These are phyloP conservation scores for Melanotaenia maccullochi DNA, from an alignment of 2,797 vertebrate genomes.

Conservation along the genomic window DNA sequence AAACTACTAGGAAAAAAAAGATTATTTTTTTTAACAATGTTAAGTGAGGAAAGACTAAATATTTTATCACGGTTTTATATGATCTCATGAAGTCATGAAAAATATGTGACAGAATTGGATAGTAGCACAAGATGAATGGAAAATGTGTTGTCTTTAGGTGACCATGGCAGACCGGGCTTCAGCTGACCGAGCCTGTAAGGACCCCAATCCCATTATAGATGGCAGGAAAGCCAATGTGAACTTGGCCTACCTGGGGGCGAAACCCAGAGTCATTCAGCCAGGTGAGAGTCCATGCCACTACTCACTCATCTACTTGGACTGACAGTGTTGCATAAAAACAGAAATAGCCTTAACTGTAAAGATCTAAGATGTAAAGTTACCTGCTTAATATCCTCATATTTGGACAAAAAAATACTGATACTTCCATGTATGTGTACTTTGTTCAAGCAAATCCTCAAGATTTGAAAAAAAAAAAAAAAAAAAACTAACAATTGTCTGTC, in stretches of 20 bases:
- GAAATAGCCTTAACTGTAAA: constrained; percentile 18
- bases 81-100: background rate
- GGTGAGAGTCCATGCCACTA: constrained; percentile 81
- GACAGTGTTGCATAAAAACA: constrained; percentile 17
- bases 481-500: constrained; percentile 22
- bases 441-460: background rate
- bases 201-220: constrained; percentile 98
- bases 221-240: constrained; percentile 98
- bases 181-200: constrained; percentile 95
- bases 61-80: background rate
- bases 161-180: constrained; percentile 96
- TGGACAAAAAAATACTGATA: background rate
- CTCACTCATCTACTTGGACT: background rate
- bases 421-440: too few relatives aligned
- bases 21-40: background rate
- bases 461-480: background rate
- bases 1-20: background rate
- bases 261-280: constrained; percentile 97
- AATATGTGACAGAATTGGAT: background rate
- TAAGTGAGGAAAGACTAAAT: background rate
- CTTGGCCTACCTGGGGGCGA: constrained; percentile 96
- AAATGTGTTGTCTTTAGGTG: constrained; percentile 82
- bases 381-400: background rate
- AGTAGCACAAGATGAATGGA: background rate
- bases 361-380: background rate